A percentile compares a stretch with the other conserved stretches of the same genome.
phyloP scores from a whole-genome alignment of 64 coral and sea anemone species.

The Montipora foliosa region DNA sequence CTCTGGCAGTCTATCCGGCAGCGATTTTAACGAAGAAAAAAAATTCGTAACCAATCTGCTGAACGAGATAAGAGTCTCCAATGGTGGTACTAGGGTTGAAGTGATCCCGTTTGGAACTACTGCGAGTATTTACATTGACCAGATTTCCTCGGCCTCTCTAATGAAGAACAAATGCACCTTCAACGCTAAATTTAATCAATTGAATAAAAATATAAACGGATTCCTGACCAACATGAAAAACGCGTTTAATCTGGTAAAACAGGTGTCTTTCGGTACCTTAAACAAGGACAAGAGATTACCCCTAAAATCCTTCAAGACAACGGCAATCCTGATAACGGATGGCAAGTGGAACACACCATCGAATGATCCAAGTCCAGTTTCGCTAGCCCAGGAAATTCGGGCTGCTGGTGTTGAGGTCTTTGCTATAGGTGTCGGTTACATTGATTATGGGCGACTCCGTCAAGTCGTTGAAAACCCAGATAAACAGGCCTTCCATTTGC shows the following conservation, averaged over 20 bases:
- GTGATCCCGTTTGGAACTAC: constrained; percentile 69
- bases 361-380: background rate
- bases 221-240: constrained; percentile 72
- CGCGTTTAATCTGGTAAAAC: constrained; percentile 48
- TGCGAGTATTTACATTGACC: constrained; percentile 46
- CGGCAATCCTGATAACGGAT: constrained; percentile 77
- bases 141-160: constrained; percentile 36
- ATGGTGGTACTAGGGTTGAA: constrained; percentile 78
- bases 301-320: constrained; percentile 39
- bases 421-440: constrained; percentile 67
- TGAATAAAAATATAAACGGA: background rate
- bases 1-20: constrained; percentile 62
- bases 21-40: constrained; percentile 73
- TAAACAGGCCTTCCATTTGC: constrained; percentile 68
- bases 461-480: constrained; percentile 8
- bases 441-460: constrained; percentile 31
- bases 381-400: constrained; percentile 24
- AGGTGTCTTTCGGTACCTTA: constrained; percentile 32
- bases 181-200: constrained; percentile 60
- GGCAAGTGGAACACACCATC: constrained; percentile 67
- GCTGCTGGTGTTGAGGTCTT: constrained; percentile 47
- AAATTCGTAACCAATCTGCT: constrained; percentile 82
- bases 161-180: constrained; percentile 83
- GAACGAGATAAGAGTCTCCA: constrained; percentile 69
- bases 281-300: constrained; percentile 29